Conservation (phyloP, 2,888 invertebrate genomes). For the Ectemnius lituratus region DNA sequence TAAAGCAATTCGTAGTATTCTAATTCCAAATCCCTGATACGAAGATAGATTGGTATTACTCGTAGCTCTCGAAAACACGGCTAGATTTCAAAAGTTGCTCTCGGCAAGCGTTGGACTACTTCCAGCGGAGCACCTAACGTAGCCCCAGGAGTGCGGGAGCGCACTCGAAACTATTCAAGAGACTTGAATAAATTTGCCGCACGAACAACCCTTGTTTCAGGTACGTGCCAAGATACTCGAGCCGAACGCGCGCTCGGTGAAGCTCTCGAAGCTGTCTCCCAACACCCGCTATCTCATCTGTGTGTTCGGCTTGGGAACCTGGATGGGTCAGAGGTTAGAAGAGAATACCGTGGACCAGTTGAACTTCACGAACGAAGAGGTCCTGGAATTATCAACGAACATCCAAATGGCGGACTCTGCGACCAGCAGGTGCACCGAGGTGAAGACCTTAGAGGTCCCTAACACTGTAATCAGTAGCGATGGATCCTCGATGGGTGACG, state of each 20-base stretch:
- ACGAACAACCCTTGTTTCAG: conserved; percentile 77
- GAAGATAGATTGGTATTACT: too few relatives aligned
- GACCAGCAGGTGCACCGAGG: conserved; percentile 87
- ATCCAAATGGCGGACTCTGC: conserved; percentile 84
- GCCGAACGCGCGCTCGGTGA: conserved; percentile 85
- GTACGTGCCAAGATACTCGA: conserved; percentile 88
- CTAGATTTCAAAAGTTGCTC: too few relatives aligned
- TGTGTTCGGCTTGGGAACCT: conserved; percentile 91
- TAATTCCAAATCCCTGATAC: too few relatives aligned
- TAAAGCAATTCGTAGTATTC: too few relatives aligned
- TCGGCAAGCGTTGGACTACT: too few relatives aligned
- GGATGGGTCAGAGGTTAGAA: conserved; percentile 79
- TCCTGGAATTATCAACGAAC: conserved; percentile 80
- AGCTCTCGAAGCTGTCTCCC: conserved; percentile 86
- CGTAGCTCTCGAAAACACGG: too few relatives aligned
- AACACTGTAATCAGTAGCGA: conserved; percentile 78
- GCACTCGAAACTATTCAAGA: too few relatives aligned
- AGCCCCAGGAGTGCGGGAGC: too few relatives aligned
- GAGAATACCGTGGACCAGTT: conserved; percentile 68
- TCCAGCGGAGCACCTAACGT: too few relatives aligned
- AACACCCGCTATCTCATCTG: conserved; percentile 92
- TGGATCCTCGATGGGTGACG: conserved; percentile 78
- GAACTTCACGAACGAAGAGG: conserved; percentile 70
- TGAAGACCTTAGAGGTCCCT: conserved; percentile 86
- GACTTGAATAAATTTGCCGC: neutral